phyloP scores from a whole-genome alignment of 2,797 vertebrate species.

The Xiphorhynchus erythropygius region DNA sequence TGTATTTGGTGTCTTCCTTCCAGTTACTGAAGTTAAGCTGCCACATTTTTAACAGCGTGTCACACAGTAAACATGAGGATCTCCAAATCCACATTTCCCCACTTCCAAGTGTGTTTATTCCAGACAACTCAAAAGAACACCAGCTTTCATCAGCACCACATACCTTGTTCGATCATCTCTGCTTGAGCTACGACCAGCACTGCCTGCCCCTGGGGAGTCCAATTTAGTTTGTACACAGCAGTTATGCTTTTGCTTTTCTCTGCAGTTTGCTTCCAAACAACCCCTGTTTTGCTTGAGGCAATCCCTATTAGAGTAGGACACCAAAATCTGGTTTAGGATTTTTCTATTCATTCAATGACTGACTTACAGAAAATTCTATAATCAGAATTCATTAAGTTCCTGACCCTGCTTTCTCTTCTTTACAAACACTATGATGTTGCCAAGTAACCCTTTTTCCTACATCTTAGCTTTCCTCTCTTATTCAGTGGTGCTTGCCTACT shows the following conservation, averaged over 20 bases:
- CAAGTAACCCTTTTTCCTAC: slow-evolving; percentile 11
- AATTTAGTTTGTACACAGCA: neutral
- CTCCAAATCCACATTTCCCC: neutral
- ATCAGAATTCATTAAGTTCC: slow-evolving; percentile 4
- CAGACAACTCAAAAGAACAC: neutral
- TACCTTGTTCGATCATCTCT: neutral
- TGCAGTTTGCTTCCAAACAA: neutral
- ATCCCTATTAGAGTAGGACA: neutral
- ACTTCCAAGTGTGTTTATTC: neutral
- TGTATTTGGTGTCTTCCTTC: neutral
- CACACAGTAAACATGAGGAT: neutral
- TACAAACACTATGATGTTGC: neutral
- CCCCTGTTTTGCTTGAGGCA: neutral
- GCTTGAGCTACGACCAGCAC: neutral
- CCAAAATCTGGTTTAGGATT: neutral
- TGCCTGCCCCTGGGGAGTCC: neutral
- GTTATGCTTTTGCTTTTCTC: neutral
- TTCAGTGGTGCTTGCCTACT: neutral
- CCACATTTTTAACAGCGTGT: neutral
- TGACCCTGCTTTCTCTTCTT: neutral
- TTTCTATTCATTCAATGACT: neutral
- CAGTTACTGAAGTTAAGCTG: neutral
- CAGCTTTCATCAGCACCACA: neutral
- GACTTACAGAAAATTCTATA: slow-evolving; percentile 2
- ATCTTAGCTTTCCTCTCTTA: neutral